Conservation (phyloP, 2,113 vertebrate species). For the Shinisaurus crocodilurus region DNA sequence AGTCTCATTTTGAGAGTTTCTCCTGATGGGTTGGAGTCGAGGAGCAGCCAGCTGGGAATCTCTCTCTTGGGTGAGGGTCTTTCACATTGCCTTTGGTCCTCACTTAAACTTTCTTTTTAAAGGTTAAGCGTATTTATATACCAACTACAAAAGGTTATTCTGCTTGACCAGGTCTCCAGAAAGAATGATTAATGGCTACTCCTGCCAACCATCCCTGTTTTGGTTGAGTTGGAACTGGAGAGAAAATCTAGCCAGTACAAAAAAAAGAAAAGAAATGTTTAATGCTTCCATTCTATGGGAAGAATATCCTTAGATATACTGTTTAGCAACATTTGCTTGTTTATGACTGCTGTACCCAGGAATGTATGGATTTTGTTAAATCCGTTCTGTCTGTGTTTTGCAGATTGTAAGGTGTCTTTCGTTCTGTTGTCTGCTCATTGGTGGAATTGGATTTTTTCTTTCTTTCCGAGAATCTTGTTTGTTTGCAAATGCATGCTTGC, state of each 20-base stretch:
- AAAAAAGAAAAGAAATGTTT: neutral
- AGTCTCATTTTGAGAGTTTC: constrained; percentile 10
- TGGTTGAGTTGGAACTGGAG: neutral
- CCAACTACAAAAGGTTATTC: constrained; percentile 15
- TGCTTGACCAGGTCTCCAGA: constrained; percentile 23
- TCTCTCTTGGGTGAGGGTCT: neutral
- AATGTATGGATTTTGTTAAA: no score
- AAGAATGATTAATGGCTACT: constrained; percentile 24
- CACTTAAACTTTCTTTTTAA: constrained; percentile 40
- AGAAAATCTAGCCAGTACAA: neutral
- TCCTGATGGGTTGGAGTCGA: neutral
- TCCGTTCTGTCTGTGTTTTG: no score
- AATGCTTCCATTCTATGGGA: neutral
- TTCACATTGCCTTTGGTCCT: constrained; percentile 20
- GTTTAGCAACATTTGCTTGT: neutral
- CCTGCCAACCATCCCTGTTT: constrained; percentile 4
- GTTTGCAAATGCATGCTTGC: no score
- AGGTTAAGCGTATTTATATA: constrained; percentile 45
- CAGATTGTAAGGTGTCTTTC: no score
- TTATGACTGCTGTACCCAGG: neutral
- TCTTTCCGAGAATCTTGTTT: no score
- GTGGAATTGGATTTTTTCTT: no score
- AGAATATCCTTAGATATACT: neutral
- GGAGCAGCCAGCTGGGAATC: neutral
- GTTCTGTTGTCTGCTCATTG: no score